A percentile compares a stretch with the other conserved stretches of the same genome.
These are phyloP conservation scores for Athrips mouffetella DNA, from an alignment of 2,888 invertebrate genomes.

Conservation along the genomic window DNA sequence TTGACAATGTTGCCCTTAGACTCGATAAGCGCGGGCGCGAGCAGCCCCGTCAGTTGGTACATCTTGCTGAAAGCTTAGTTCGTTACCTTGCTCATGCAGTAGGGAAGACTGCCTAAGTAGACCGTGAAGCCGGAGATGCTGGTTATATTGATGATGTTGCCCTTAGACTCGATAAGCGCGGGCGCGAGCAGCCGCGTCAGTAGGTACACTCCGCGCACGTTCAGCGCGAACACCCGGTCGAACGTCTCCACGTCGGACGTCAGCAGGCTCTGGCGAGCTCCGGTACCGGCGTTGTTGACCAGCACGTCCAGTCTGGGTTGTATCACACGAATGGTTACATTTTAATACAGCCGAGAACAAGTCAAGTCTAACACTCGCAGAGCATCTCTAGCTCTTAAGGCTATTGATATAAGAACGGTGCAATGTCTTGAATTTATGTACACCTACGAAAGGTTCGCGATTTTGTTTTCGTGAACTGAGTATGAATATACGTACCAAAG, in stretches of 20 bases:
- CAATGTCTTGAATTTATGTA: too few relatives aligned
- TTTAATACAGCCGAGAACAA: too few relatives aligned
- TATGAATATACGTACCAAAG: too few relatives aligned
- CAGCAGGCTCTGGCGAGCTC: slow-evolving; percentile 46
- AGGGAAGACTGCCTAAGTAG: slow-evolving; percentile 89
- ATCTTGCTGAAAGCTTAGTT: too few relatives aligned
- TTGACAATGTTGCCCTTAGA: slow-evolving; percentile 84
- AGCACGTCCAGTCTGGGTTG: slow-evolving; percentile 47
- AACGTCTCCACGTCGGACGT: slow-evolving; percentile 30
- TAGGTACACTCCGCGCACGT: slow-evolving; percentile 79
- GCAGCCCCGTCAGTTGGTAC: slow-evolving; percentile 80
- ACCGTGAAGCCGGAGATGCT: slow-evolving; percentile 82
- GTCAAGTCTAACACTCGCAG: too few relatives aligned
- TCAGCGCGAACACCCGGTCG: slow-evolving; percentile 78
- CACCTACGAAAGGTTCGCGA: too few relatives aligned
- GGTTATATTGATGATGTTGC: slow-evolving; percentile 86
- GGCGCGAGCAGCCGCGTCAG: slow-evolving; percentile 83
- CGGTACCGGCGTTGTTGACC: slow-evolving; percentile 74
- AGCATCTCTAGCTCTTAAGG: too few relatives aligned
- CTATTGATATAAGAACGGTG: too few relatives aligned
- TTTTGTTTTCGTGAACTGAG: too few relatives aligned
- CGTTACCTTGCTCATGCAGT: slow-evolving; percentile 89
- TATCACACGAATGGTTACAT: too few relatives aligned
- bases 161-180: slow-evolving; percentile 80
- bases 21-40: slow-evolving; percentile 81